Evolutionary conservation across 2,888 invertebrate species (phyloP), one percentile per base, ranked within the genome.

Genomic region (Labia minor): DNA sequence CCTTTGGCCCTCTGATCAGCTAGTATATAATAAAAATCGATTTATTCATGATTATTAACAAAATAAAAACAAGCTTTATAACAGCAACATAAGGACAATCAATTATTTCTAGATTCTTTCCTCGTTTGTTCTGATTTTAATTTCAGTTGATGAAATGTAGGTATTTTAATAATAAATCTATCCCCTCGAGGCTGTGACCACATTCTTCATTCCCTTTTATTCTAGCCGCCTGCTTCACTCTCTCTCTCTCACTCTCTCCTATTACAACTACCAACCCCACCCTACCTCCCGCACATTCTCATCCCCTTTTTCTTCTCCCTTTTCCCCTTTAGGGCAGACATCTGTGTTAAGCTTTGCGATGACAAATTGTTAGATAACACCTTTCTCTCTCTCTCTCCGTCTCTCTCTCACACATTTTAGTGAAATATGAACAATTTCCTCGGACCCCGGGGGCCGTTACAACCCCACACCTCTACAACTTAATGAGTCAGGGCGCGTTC

Each of bases 181-280:
- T 3, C 14, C 14, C n/a, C 49, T 3, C n/a, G n/a, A 3, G n/a
- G 49, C n/a, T n/a, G n/a, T n/a, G n/a, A n/a, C n/a, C n/a, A n/a
- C 49, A 49, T 49, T 49, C 49, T 49, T 49, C 49, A 49, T 49
- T 49, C 49, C 49, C 49, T 49, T n/a, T n/a, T n/a, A n/a, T n/a
- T n/a, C n/a, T n/a, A n/a, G n/a, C n/a, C n/a, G n/a, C n/a, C n/a
- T n/a, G n/a, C n/a, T n/a, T n/a, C n/a, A n/a, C n/a, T n/a, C n/a
- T n/a, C n/a, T n/a, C n/a, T n/a, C n/a, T n/a, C n/a, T n/a, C n/a
- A n/a, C n/a, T n/a, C n/a, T n/a, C n/a, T n/a, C n/a, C n/a, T n/a
- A n/a, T n/a, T n/a, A n/a, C n/a, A n/a, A n/a, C n/a, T n/a, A n/a
- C n/a, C n/a, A n/a, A n/a, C n/a, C n/a, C n/a, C n/a, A n/a, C n/a